Evolutionary conservation across 2,797 vertebrate genomes (phyloP).

Genomic region (Tokudaia tokunoshimensis): DNA sequence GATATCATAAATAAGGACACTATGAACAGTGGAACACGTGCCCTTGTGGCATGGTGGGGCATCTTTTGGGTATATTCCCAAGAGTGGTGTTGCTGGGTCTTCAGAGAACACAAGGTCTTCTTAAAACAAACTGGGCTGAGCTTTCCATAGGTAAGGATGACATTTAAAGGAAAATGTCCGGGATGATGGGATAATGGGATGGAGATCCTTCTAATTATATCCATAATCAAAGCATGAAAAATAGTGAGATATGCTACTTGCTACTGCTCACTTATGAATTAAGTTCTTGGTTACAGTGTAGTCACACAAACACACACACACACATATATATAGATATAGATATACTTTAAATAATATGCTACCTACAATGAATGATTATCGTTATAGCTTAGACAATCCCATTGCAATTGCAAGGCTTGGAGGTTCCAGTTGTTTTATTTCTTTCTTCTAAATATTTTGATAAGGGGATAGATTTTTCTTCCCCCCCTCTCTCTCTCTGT

Average conservation of each 20-base stretch:
- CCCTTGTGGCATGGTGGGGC: too few relatives aligned
- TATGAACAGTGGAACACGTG: too few relatives aligned
- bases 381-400: conserved; percentile 63
- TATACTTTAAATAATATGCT: conserved; percentile 42
- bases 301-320: too few relatives aligned
- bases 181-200: conserved; percentile 19
- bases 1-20: too few relatives aligned
- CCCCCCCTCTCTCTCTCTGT: not conserved
- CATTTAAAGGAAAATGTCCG: conserved; percentile 62
- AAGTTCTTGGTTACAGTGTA: conserved; percentile 62
- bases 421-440: conserved; percentile 25
- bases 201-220: conserved; percentile 46
- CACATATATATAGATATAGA: not conserved
- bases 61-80: too few relatives aligned
- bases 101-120: conserved; percentile 40
- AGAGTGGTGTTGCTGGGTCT: too few relatives aligned
- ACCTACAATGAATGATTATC: conserved; percentile 62
- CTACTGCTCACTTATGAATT: not conserved
- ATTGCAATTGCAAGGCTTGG: conserved; percentile 68
- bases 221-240: conserved; percentile 64
- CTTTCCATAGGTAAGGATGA: conserved; percentile 52
- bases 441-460: conserved; percentile 42
- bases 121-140: conserved; percentile 65
- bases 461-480: not conserved
- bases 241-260: conserved; percentile 65